Evolutionary conservation across 2,797 vertebrate genomes (phyloP).

Genomic region (Microctenopoma stevenorrisi): DNA sequence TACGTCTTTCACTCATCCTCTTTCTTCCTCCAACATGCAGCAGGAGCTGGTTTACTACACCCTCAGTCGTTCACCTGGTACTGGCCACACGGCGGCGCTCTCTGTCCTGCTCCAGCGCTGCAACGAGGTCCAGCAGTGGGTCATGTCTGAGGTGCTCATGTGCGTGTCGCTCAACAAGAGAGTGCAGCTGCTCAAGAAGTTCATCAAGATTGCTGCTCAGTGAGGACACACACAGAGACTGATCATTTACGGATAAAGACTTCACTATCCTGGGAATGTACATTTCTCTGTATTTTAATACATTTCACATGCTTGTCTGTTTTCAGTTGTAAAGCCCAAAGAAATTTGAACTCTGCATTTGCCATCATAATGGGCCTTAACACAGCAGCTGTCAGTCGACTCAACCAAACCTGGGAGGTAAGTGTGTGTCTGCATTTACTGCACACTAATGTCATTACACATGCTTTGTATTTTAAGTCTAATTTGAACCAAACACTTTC

Average conservation of each 20-base stretch:
- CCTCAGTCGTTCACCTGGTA: conserved; percentile 89
- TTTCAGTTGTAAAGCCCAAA: conserved; percentile 93
- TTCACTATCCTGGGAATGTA: rapidly evolving
- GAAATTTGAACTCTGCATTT: conserved; percentile 96
- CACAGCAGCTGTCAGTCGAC: conserved; percentile 93
- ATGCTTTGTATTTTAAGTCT: neutral
- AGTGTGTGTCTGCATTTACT: conserved; percentile 30
- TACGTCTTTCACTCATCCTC: neutral
- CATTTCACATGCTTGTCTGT: conserved; percentile 9
- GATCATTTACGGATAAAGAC: neutral
- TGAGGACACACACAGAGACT: conserved; percentile 80
- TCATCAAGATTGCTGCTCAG: conserved; percentile 99
- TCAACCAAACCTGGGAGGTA: conserved; percentile 98
- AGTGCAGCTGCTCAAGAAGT: conserved; percentile 97
- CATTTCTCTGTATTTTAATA: neutral
- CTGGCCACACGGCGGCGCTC: conserved; percentile 90
- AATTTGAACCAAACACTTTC: neutral
- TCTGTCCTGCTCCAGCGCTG: conserved; percentile 95
- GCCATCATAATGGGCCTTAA: conserved; percentile 99
- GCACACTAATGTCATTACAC: neutral
- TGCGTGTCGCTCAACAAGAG: conserved; percentile 93
- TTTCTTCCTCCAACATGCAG: conserved; percentile 74
- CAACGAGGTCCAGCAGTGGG: conserved; percentile 98
- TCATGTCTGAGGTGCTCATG: conserved; percentile 95
- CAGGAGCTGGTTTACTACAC: conserved; percentile 98